Evolutionary conservation across 1,140 invertebrate genomes (phyloP).

Genomic region (Drosophila grimshawi): DNA sequence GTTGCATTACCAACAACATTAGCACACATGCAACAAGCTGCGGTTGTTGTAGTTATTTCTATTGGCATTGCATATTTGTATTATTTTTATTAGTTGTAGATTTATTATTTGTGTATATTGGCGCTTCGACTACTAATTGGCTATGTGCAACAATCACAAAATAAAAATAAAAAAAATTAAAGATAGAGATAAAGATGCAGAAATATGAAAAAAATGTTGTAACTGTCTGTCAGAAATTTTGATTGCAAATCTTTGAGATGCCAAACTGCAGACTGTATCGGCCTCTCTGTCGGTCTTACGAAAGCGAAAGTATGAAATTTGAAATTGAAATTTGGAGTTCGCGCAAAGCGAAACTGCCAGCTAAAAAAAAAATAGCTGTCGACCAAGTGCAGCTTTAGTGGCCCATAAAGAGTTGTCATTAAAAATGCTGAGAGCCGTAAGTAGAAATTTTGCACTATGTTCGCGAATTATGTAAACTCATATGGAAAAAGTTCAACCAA

Average conservation of each 20-base stretch:
- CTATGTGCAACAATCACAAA: slow-evolving; percentile 11
- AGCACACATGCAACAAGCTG: slow-evolving; percentile 51
- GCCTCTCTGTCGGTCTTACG: neutral
- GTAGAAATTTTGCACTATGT: slow-evolving; percentile 51
- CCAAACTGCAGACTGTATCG: slow-evolving; percentile 16
- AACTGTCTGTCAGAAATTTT: slow-evolving; percentile 51
- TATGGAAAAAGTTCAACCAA: slow-evolving; percentile 23
- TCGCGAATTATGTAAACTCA: slow-evolving; percentile 60
- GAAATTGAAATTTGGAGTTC: slow-evolving; percentile 60
- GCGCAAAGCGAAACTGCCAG: slow-evolving; percentile 46
- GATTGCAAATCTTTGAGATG: slow-evolving; percentile 45
- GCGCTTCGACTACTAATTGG: slow-evolving; percentile 57
- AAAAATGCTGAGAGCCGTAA: slow-evolving; percentile 41
- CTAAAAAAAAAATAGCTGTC: slow-evolving; percentile 3
- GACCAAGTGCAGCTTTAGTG: slow-evolving; percentile 59
- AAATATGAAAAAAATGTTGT: slow-evolving; percentile 42
- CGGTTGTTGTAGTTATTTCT: slow-evolving; percentile 7
- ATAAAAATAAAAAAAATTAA: neutral
- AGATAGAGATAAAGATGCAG: neutral
- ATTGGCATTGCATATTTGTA: slow-evolving; percentile 47
- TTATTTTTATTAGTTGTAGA: slow-evolving; percentile 67
- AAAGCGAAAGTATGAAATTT: slow-evolving; percentile 69
- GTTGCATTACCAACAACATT: slow-evolving; percentile 59
- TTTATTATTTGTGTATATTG: slow-evolving; percentile 63
- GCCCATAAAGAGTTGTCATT: slow-evolving; percentile 65